phyloP scores from a whole-genome alignment of 2,113 vertebrate species.

The Vimba vimba region DNA sequence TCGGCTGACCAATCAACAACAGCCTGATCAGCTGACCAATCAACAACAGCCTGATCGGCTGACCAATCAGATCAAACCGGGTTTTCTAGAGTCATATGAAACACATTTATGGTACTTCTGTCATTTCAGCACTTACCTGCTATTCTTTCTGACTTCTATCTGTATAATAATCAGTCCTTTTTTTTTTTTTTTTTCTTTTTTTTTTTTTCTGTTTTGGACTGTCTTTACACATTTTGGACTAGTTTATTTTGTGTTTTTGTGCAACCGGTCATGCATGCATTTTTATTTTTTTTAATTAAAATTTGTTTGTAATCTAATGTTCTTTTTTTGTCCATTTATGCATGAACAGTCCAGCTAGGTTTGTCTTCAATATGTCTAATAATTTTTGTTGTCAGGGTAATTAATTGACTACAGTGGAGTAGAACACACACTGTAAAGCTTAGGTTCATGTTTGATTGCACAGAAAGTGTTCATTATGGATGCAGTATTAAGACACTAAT shows the following conservation, averaged over 20 bases:
- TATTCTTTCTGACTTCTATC: too few relatives aligned
- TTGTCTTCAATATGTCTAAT: neutral
- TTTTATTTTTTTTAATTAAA: neutral
- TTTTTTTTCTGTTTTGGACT: too few relatives aligned
- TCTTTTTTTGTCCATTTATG: slow-evolving; percentile 54
- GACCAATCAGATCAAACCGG: too few relatives aligned
- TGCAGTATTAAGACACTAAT: neutral
- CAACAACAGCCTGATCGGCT: too few relatives aligned
- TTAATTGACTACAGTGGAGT: neutral
- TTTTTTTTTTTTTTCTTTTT: too few relatives aligned
- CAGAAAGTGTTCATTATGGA: neutral
- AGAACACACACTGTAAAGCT: neutral
- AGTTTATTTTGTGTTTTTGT: neutral
- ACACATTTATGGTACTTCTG: too few relatives aligned
- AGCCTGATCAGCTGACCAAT: too few relatives aligned
- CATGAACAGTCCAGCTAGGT: slow-evolving; percentile 58
- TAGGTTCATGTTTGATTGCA: neutral
- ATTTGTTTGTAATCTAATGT: neutral
- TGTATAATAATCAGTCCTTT: too few relatives aligned
- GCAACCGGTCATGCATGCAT: neutral
- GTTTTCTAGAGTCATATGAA: too few relatives aligned
- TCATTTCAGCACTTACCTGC: too few relatives aligned
- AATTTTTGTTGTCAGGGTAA: neutral
- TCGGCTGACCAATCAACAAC: too few relatives aligned
- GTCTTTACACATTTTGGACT: neutral